Evolutionary conservation across 2,888 invertebrate genomes (phyloP), one percentile per base, ranked within the genome.

Genomic region (Lasioglossum lativentre): DNA sequence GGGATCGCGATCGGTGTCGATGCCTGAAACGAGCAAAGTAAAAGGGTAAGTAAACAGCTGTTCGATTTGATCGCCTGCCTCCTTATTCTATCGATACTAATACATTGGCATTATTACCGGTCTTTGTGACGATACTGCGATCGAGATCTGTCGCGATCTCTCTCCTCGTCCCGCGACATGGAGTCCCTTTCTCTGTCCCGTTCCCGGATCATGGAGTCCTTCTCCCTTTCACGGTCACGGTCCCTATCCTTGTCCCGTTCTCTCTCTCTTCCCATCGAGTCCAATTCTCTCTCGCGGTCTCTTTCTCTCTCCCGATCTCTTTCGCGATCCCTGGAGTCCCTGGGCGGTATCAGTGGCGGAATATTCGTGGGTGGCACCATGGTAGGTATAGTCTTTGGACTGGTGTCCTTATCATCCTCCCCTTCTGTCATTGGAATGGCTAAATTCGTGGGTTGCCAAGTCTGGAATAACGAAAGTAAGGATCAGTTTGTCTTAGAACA

Each of bases 41-140:
- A 4, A 30, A 47, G n/a, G 19, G 56, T 42, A 52, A 34, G n/a
- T 52, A 19, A 30, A 59, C 19, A 34, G 2, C n/a, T 68, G 12
- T 78, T 78, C 45, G 4, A 45, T 10, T 16, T 2, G 19, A 70
- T 76, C 47, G 70, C 47, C 59, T n/a, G 38, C 40, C 12, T 68
- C 38, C n/a, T 68, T 70, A 68, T n/a, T n/a, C n/a, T 12, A n/a
- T 3, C 4, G 56, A 56, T 56, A 56, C 23, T 4, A n/a, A 56
- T 56, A 12, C 12, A n/a, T 56, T 56, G 12, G n/a, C 1, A 12
- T 72, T 47, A 95, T 95, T 93, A 96, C 96, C 96, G 96, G 92
- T 96, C 96, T 93, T 96, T 95, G 90, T 96, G 95, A 88, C 96
- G 95, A 75, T 96, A 96, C 1, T 96, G 96, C 85, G 96, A 96